Evolutionary conservation across 2,797 vertebrate species (phyloP), one percentile per base, ranked within the genome.

Genomic region (Malacoraja senta): DNA sequence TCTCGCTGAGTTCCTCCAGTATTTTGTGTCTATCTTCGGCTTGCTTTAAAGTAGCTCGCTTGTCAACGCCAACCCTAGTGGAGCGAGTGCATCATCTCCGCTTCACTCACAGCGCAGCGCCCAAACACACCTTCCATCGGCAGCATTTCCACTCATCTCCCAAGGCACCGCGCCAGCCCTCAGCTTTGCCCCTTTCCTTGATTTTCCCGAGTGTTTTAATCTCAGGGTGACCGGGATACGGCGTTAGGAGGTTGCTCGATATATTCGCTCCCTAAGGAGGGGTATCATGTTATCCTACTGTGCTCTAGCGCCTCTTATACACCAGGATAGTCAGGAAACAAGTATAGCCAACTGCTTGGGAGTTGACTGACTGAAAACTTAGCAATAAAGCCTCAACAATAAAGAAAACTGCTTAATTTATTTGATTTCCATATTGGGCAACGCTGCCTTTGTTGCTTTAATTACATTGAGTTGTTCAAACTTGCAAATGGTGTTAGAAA

Each of bases 391-490:
- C 44, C 38, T 9, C 8, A 9, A 3, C 6, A 32, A 53, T 65
- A 88, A 68, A n/a, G n/a, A 17, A 86, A 2, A 53, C 38, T 17
- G 17, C 19, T 74, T 74, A 74, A 21, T 68, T 88, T 19, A 13
- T n/a, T 86, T 65, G 17, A 68, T 88, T 88, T 35, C 84, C 61
- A 68, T 35, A 68, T 88, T 88, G 80, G 9, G 53, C 53, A n/a
- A 29, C 2, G 15, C 17, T 35, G 61, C 17, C n/a, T 32, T 21
- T 88, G 84, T 88, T 61, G 65, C 8, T 1, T 65, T 35, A 88
- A 88, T 86, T 65, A 96, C 95, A 96, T 95, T 95, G 95, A 94
- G 94, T 94, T 93, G 95, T 95, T 96, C 95, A 96, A 95, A 96
- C 95, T 94, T 95, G 94, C 94, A 96, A 95, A 95, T 95, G 95